A percentile compares a stretch with the other conserved stretches of the same genome.
Evolutionary conservation across 1,140 invertebrate species (phyloP).

Genomic region (Hylaeus anthracinus): DNA sequence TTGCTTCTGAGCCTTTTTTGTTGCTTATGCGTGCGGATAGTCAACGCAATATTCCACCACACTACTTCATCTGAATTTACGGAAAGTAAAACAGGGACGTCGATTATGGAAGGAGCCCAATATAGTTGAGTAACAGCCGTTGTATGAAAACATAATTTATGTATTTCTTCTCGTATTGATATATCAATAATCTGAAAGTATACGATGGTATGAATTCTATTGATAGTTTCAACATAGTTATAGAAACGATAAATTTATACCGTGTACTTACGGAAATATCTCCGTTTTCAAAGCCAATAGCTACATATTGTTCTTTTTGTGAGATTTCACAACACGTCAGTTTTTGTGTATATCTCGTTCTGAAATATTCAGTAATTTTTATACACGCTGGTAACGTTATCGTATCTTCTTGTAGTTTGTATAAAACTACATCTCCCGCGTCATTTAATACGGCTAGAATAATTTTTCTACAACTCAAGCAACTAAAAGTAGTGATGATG

Average conservation of each 20-base stretch:
- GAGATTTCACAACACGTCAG: slow-evolving; percentile 75
- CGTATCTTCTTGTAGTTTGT: slow-evolving; percentile 33
- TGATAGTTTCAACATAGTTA: not conserved
- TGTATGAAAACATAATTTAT: slow-evolving; percentile 64
- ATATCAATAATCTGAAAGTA: slow-evolving; percentile 72
- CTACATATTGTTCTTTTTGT: slow-evolving; percentile 71
- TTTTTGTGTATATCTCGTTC: slow-evolving; percentile 43
- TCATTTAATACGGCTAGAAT: slow-evolving; percentile 68
- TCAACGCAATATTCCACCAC: slow-evolving; percentile 73
- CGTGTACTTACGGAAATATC: slow-evolving; percentile 71
- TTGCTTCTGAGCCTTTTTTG: slow-evolving; percentile 67
- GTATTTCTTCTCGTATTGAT: slow-evolving; percentile 43
- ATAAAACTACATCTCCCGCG: slow-evolving; percentile 46
- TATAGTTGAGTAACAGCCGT: slow-evolving; percentile 68
- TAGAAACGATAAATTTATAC: not conserved
- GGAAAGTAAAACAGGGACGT: slow-evolving; percentile 70
- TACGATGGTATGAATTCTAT: slow-evolving; percentile 8
- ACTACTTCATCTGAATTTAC: slow-evolving; percentile 71
- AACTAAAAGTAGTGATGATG: slow-evolving; percentile 62
- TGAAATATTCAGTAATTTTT: slow-evolving; percentile 37
- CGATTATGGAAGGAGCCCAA: slow-evolving; percentile 70
- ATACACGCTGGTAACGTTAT: not conserved
- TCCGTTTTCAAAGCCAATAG: slow-evolving; percentile 73
- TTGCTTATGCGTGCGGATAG: slow-evolving; percentile 47
- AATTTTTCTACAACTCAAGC: slow-evolving; percentile 64